phyloP scores from a whole-genome alignment of 2,113 vertebrate genomes.

The Steatornis caripensis region DNA sequence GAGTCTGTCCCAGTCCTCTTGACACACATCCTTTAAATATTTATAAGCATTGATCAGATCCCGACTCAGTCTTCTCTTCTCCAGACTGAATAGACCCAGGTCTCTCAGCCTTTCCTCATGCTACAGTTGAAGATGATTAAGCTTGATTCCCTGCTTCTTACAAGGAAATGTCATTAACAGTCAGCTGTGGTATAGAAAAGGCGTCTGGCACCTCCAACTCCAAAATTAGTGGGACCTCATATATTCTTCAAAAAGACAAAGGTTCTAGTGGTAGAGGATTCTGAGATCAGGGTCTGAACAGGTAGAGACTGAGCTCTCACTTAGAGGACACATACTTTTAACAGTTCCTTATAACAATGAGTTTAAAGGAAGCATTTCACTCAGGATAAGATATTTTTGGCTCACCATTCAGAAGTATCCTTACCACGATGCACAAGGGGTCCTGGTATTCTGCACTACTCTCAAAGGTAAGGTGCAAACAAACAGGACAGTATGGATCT shows the following conservation, averaged over 20 bases:
- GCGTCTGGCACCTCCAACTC: background rate
- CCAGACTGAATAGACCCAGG: too few relatives aligned
- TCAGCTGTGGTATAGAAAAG: background rate
- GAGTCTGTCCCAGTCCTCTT: too few relatives aligned
- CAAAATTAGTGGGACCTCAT: background rate
- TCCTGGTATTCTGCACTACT: background rate
- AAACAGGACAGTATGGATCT: background rate
- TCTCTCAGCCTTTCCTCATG: too few relatives aligned
- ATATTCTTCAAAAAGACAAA: background rate
- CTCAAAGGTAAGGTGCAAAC: background rate
- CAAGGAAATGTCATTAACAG: background rate
- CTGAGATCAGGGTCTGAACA: background rate
- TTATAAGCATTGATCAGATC: too few relatives aligned
- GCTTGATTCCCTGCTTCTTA: background rate
- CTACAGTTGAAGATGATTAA: background rate
- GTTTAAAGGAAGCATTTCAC: background rate
- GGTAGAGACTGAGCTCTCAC: background rate
- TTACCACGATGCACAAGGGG: too few relatives aligned
- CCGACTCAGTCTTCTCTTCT: too few relatives aligned
- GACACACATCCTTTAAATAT: too few relatives aligned
- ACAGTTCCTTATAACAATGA: background rate
- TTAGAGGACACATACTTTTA: background rate
- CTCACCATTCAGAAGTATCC: background rate
- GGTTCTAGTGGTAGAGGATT: background rate
- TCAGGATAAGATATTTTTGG: background rate